phyloP scores from a whole-genome alignment of 1,140 invertebrate genomes.

The Nephila pilipes region DNA sequence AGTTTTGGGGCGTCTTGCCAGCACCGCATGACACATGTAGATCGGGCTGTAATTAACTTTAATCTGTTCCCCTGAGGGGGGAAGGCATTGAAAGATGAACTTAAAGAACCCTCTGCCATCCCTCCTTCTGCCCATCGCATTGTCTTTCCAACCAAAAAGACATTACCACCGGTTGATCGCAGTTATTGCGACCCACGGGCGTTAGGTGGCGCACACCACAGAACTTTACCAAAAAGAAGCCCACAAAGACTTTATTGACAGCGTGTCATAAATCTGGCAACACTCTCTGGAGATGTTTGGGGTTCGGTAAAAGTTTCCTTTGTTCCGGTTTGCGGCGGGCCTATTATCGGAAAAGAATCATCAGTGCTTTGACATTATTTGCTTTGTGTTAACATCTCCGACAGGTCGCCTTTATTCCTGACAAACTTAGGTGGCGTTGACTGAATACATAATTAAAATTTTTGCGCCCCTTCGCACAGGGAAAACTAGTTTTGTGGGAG shows the following conservation, averaged over 20 bases:
- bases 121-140: background rate
- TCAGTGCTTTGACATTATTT: conserved; percentile 66
- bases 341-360: conserved; percentile 69
- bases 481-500: background rate
- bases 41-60: conserved; percentile 75
- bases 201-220: conserved; percentile 44
- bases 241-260: conserved; percentile 71
- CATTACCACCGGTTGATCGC: conserved; percentile 74
- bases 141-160: conserved; percentile 70
- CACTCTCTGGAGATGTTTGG: conserved; percentile 51
- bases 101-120: background rate
- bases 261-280: conserved; percentile 73
- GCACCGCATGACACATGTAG: conserved; percentile 72
- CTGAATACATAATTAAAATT: conserved; percentile 69
- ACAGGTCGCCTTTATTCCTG: conserved; percentile 12
- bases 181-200: conserved; percentile 62
- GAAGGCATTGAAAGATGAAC: conserved; percentile 70
- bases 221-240: conserved; percentile 8
- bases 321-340: background rate
- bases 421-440: conserved; percentile 39
- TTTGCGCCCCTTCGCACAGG: background rate
- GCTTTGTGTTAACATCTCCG: conserved; percentile 62
- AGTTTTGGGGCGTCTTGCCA: conserved; percentile 43
- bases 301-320: conserved; percentile 28
- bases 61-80: conserved; percentile 68